Evolutionary conservation across 2,797 vertebrate species (phyloP), one percentile per base, ranked within the genome.

Genomic region (Benthosema pterotum): DNA sequence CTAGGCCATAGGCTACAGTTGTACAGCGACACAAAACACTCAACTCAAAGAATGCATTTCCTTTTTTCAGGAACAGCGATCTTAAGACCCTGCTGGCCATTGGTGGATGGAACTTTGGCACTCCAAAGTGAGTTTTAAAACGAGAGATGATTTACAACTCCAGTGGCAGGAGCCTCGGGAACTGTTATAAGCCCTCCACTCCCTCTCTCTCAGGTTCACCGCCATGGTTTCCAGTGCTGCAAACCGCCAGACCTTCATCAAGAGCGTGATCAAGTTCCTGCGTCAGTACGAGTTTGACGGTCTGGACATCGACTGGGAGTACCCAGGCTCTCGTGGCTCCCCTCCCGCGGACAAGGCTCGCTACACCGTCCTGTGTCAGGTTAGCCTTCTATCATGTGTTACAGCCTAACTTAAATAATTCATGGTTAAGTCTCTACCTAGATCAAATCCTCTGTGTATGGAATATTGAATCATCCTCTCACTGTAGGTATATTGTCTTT

Each of bases 241-340:
- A 71, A 93, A 69, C 16, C 89, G 89, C 17, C 83, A 76, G 75
- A 91, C 84, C 12, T 95, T 95, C 81, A 84, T 92, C 82, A 75
- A 6, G 17, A 94, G 92, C 0, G 92, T 88, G 57, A 77, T 94
- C 1, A 65, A 32, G 0, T 94, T 93, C 72, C 83, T 95, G 66
- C 86, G 88, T 66, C 69, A 89, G 60, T 79, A 94, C 1, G 22
- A 83, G 59, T 95, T 94, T 68, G 88, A 95, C 42, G 94, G 94
- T 63, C 82, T 95, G 78, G 93, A 95, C 67, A 68, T 94, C 0
- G 88, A 94, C 78, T 94, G 92, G 94, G 90, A 94, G 63, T 89
- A 90, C 67, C 93, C 94, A 0, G 86, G 32, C 2, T 38, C 32
- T 0, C 32, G 32, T 38, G 32, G 32, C 32, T 38, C 56, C 88